These are phyloP conservation scores for Barypeithes pellucidus DNA, from an alignment of 2,888 invertebrate genomes.

Conservation along the genomic window DNA sequence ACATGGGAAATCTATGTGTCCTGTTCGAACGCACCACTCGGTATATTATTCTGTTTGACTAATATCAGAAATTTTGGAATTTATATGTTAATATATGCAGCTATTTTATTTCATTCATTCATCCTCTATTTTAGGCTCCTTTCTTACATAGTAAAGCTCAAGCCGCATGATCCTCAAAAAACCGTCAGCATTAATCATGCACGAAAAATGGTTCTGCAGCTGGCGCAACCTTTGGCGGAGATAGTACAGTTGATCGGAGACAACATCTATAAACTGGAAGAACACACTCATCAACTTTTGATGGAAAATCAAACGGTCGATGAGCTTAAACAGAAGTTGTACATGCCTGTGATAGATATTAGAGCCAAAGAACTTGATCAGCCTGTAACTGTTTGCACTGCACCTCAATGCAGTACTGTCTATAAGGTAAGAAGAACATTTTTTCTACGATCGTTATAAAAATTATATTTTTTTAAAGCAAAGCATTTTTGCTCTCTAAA, in stretches of 20 bases:
- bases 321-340: slow-evolving; percentile 61
- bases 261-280: slow-evolving; percentile 62
- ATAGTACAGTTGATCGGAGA: slow-evolving; percentile 64
- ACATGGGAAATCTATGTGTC: too few species aligned
- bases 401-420: slow-evolving; percentile 59
- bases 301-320: slow-evolving; percentile 58
- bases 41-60: too few species aligned
- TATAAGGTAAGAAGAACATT: slow-evolving; percentile 57
- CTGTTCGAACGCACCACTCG: too few species aligned
- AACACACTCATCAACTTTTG: slow-evolving; percentile 57
- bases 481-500: too few species aligned
- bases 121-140: slow-evolving; percentile 57
- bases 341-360: slow-evolving; percentile 62
- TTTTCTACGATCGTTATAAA: too few species aligned
- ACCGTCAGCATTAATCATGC: slow-evolving; percentile 65
- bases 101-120: too few species aligned
- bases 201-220: slow-evolving; percentile 62
- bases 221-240: slow-evolving; percentile 65
- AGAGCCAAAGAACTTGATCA: slow-evolving; percentile 58
- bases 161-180: slow-evolving; percentile 63
- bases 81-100: too few species aligned
- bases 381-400: slow-evolving; percentile 64
- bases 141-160: slow-evolving; percentile 60
- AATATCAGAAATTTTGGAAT: too few species aligned
- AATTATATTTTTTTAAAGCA: too few species aligned